phyloP scores from a whole-genome alignment of 2,888 invertebrate genomes.

The Drosophila ustulata region DNA sequence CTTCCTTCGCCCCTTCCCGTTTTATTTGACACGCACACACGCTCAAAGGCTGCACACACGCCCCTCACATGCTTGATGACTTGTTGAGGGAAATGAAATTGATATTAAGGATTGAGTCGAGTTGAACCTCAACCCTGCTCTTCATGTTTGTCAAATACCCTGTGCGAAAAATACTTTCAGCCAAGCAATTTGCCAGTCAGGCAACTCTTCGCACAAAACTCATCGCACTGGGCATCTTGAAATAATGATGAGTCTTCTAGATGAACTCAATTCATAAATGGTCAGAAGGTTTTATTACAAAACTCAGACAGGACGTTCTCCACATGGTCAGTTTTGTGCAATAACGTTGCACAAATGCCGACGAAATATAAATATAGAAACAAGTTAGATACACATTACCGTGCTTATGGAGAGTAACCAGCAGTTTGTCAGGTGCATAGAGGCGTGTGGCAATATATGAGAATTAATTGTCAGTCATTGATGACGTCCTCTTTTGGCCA shows the following conservation, averaged over 20 bases:
- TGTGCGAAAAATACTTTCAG: conserved; percentile 5
- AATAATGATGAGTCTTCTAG: conserved; percentile 6
- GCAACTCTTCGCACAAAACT: not conserved
- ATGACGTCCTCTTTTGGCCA: not conserved
- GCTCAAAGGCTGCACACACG: conserved; percentile 1
- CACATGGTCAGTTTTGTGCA: conserved; percentile 25
- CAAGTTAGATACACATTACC: conserved; percentile 1
- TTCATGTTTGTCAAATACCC: conserved; percentile 32
- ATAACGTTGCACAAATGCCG: conserved; percentile 12
- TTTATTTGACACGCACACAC: not conserved
- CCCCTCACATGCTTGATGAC: conserved; percentile 46
- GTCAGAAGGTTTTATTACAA: conserved; percentile 42
- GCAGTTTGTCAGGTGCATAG: not conserved
- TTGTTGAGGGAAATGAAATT: conserved; percentile 66
- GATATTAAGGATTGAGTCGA: conserved; percentile 54
- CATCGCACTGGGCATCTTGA: not conserved
- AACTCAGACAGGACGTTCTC: conserved; percentile 12
- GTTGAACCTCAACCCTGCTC: not conserved
- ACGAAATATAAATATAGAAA: conserved; percentile 31
- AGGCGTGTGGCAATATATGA: not conserved
- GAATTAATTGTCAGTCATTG: not conserved
- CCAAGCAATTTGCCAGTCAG: not conserved
- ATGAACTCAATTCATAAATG: conserved; percentile 22
- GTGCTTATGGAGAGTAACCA: not conserved
- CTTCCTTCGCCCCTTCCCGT: not conserved